Evolutionary conservation across 2,888 invertebrate species (phyloP), one percentile per base, ranked within the genome.

Genomic region (Ectropis crepuscularia): DNA sequence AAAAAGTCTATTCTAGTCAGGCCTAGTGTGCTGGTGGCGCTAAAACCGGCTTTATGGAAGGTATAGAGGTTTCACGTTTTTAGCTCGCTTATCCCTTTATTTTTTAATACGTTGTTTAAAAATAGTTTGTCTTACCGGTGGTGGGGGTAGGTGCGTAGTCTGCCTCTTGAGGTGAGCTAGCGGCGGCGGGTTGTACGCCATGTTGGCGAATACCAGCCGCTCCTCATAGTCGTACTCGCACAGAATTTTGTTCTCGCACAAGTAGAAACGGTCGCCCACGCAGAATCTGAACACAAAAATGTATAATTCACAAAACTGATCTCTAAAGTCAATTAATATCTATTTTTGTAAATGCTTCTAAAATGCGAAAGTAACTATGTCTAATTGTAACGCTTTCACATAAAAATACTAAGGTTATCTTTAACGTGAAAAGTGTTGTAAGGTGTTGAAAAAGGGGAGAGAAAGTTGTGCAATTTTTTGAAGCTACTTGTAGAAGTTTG

Each of bases 171-270:
- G 94, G 79, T 97, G 97, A 50, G 97, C 96, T 64, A 97, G 93
- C 67, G 96, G 96, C 49, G 94, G 96, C 64, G 98, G 97, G 86
- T 97, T 97, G 93, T 97, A 96, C 51, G 97, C 97, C 97, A 98
- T 97, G 85, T 97, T 98, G 69, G 98, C 98, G 85, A 98, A 98
- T 71, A 98, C 97, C 88, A 98, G 94, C 74, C 98, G 94, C 91
- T 99, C 99, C 85, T 99, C 98, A 85, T 99, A 99, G 89, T 99
- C 99, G 86, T 98, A 98, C 90, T 99, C 99, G 92, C 99, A 99
- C 58, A 99, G 95, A 75, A 99, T 99, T 94, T 98, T 98, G 93
- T 99, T 99, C 91, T 99, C 99, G 92, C 98, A 98, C 77, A 99
- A 93, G 92, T 99, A 99, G 92, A 98, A 99, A 71, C 98, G 95